phyloP scores from a whole-genome alignment of 2,113 vertebrate genomes.

The Ameiurus melas region DNA sequence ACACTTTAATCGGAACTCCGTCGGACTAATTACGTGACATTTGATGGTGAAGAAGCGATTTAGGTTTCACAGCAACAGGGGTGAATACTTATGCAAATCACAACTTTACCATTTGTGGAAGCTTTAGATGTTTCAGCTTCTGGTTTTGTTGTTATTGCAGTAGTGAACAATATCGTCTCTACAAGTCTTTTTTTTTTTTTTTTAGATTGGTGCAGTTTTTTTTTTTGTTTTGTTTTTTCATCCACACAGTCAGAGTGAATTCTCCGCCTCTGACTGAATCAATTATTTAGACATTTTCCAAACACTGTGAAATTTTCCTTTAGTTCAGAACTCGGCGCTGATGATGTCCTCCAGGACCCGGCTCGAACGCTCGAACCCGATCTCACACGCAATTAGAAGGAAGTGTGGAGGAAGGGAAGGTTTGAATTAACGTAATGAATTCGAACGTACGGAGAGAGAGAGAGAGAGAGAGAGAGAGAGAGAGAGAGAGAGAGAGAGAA shows the following conservation, averaged over 20 bases:
- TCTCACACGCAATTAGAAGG: neutral
- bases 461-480: neutral
- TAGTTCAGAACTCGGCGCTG: neutral
- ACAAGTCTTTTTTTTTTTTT: neutral
- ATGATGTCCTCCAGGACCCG: neutral
- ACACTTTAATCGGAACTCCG: neutral
- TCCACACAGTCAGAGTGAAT: neutral
- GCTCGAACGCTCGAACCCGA: neutral
- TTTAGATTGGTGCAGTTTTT: neutral
- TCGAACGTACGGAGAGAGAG: neutral
- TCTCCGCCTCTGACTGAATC: neutral
- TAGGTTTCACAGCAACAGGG: neutral
- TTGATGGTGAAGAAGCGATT: neutral
- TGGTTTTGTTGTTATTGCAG: neutral
- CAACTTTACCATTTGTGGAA: neutral
- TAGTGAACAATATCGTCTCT: neutral
- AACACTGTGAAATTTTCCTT: neutral
- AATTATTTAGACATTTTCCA: neutral
- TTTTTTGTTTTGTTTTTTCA: neutral
- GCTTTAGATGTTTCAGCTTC: neutral
- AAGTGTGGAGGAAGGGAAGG: neutral
- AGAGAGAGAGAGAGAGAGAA: neutral
- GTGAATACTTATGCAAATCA: neutral
- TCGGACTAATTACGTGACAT: neutral
- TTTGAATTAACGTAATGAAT: neutral